Evolutionary conservation across 2,797 vertebrate genomes (phyloP), one percentile per base, ranked within the genome.

Genomic region (Rhinatrema bivittatum): DNA sequence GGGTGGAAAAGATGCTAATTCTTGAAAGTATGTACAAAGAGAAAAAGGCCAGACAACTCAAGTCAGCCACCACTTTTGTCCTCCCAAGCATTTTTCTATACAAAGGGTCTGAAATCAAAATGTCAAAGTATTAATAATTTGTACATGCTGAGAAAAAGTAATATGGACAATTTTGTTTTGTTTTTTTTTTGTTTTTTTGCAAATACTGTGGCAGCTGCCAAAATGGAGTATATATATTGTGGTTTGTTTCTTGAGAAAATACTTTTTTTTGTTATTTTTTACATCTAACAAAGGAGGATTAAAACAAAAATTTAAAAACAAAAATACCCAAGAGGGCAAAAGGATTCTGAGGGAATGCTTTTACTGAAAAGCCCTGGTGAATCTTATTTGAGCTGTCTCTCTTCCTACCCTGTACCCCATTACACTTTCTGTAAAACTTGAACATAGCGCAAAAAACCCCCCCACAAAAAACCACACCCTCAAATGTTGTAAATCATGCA

Each of bases 401-500:
- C 37, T 41, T 29, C 42, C 40, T 44, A 54, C 41, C 1, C 51
- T 38, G 43, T 38, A 16, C 42, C 61, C 58, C 75, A 69, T 72
- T 65, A 76, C 72, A 74, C 56, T 74, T 77, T 82, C 77, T 81
- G 73, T 79, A 84, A 85, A 84, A 85, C 77, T 86, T 84, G 81
- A 84, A 84, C 74, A 74, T 81, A 81, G 74, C 84, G 78, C 78
- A 82, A 76, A 82, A 78, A 63, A 77, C 75, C 79, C 78, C 39
- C 21, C 27, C 23, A 33, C 33, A 17, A 21, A n/a, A 37, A 32
- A 32, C 30, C 30, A 42, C 30, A 42, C 33, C 38, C 29, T 79
- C 78, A 72, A 81, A 75, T 77, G 72, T 80, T 87, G 83, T 87
- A 87, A 85, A 87, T 86, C 82, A 87, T 86, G 81, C 78, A 78